These are phyloP conservation scores for Temnothorax longispinosus DNA, from an alignment of 1,140 invertebrate genomes.

Conservation along the genomic window DNA sequence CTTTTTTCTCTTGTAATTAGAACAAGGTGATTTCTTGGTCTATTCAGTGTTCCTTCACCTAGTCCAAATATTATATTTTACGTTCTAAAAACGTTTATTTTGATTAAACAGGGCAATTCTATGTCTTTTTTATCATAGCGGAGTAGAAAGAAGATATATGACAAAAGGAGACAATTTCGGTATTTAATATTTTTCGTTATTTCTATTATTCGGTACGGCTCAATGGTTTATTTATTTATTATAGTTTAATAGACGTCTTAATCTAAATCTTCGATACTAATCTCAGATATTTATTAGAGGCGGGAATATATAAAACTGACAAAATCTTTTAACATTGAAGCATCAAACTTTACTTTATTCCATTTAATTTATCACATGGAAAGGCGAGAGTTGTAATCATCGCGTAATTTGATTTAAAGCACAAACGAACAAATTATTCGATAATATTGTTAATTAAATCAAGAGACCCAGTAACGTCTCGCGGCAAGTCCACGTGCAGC, in stretches of 20 bases:
- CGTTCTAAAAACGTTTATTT: neutral
- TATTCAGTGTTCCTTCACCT: neutral
- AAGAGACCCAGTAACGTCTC: too few relatives aligned
- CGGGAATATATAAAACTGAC: neutral
- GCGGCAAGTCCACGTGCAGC: too few relatives aligned
- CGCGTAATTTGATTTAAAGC: neutral
- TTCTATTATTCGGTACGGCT: neutral
- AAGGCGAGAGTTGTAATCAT: neutral
- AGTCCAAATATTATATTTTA: neutral
- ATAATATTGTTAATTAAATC: neutral
- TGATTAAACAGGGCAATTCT: neutral
- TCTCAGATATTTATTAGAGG: neutral
- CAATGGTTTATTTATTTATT: neutral
- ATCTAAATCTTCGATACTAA: neutral
- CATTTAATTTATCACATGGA: neutral
- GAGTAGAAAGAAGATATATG: too few relatives aligned
- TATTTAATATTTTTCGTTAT: neutral
- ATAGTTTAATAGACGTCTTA: neutral
- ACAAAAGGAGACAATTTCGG: neutral
- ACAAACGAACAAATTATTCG: neutral
- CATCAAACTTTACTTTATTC: neutral
- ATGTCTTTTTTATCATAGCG: neutral
- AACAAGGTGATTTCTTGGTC: conserved; percentile 48
- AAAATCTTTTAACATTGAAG: neutral
- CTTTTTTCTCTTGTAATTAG: conserved; percentile 43